Evolutionary conservation across 2,113 vertebrate species (phyloP), one percentile per base, ranked within the genome.

Genomic region (Mesembrinibis cayennensis): DNA sequence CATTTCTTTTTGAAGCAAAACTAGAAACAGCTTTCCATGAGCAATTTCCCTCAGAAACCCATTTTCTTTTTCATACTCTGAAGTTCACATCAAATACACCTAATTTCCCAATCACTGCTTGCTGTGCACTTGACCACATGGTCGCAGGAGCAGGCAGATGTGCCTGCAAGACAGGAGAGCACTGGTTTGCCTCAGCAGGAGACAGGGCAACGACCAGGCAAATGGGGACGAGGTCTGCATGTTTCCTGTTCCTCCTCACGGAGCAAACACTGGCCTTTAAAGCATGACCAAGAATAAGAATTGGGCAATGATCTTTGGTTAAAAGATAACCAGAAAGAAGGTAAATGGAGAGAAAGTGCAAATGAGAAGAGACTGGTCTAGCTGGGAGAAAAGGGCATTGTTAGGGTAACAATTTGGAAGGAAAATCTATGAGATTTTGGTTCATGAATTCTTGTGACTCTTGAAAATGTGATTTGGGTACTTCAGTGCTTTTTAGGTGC

Each of bases 211-310:
- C 3, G 7, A 53, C 6, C 77, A 89, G 56, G 11, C 62, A 50
- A 44, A 61, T 49, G 6, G 29, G 30, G 58, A 72, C 5, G 1
- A 70, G 78, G 52, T 42, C 34, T 1, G 19, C 77, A 45, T 23
- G 30, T 77, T 92, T 91, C 86, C 95, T 95, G 50, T 63, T 92
- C 19, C 72, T 92, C 86, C 34, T 69, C 40, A 50, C 4, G n/a
- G 27, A 45, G 59, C n/a, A 81, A 87, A 87, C 1, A 1, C 52
- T 40, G 77, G 14, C 26, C 70, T 53, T 85, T 62, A 91, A 91
- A 95, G 67, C 94, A 95, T 80, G 83, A 85, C 73, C 62, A 53
- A 77, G 96, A 96, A 96, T 92, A 71, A 87, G 74, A 89, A 85
- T 11, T 6, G 4, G 71, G 65, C 89, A 89, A 74, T 44, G 59